A percentile compares a stretch with the other conserved stretches of the same genome.
Evolutionary conservation across 2,797 vertebrate species (phyloP).

Genomic region (Anguilla anguilla): DNA sequence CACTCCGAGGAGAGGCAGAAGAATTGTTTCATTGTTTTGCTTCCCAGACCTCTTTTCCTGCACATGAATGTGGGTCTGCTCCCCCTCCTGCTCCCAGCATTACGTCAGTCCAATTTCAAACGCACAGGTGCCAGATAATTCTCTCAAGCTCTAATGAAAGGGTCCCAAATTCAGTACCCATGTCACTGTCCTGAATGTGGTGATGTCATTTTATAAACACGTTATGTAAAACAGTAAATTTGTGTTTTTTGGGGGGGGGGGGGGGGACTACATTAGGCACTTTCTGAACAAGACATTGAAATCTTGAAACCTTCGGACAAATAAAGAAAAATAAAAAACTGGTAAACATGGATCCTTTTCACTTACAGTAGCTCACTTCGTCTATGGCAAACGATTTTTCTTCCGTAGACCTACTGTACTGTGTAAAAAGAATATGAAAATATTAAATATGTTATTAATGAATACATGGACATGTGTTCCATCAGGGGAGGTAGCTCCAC

Average conservation of each 20-base stretch:
- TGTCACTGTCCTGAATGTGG: neutral
- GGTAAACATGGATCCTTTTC: neutral
- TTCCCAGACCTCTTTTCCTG: neutral
- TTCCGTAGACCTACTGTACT: neutral
- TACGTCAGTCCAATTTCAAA: constrained; percentile 8
- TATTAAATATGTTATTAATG: neutral
- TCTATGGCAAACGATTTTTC: neutral
- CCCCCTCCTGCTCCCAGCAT: neutral
- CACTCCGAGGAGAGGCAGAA: neutral
- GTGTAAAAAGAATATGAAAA: neutral
- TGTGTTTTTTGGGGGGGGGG: too few species aligned
- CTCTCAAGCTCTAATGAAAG: neutral
- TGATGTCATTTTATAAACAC: neutral
- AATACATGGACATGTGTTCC: neutral
- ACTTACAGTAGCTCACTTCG: neutral
- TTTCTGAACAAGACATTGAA: neutral
- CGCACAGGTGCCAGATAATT: neutral
- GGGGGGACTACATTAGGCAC: neutral
- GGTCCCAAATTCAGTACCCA: neutral
- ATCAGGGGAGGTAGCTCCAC: neutral
- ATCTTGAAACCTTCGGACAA: neutral
- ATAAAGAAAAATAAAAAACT: neutral
- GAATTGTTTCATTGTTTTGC: neutral
- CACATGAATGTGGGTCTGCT: neutral
- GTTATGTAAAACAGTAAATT: neutral